Percentiles rank a stretch among this genome's conserved stretches.
Conservation (phyloP, 2,888 invertebrate genomes). For the Dolichomitus sp. region DNA sequence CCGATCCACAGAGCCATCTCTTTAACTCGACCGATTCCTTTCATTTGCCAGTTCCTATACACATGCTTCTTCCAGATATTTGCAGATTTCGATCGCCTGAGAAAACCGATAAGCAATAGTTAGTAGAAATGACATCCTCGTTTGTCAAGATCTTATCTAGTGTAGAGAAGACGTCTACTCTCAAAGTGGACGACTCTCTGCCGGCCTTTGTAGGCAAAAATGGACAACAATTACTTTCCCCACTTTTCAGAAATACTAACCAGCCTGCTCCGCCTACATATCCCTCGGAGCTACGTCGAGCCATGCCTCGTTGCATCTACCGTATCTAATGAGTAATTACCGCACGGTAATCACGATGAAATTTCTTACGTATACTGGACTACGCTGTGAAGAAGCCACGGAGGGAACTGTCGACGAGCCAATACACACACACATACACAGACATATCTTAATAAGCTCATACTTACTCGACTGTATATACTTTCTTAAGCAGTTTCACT, state of each 20-base stretch:
- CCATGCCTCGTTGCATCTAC: constrained; percentile 38
- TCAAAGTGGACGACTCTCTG: not conserved
- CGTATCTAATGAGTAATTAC: constrained; percentile 67
- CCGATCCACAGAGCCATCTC: constrained; percentile 73
- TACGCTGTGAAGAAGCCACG: not conserved
- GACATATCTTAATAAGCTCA: constrained; percentile 40
- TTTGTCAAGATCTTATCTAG: constrained; percentile 64
- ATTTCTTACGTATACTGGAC: constrained; percentile 38
- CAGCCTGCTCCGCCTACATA: constrained; percentile 26
- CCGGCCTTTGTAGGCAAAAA: constrained; percentile 1
- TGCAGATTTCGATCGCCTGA: constrained; percentile 12
- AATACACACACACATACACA: constrained; percentile 22
- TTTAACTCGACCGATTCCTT: constrained; percentile 66
- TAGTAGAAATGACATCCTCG: constrained; percentile 60
- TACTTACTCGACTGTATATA: constrained; percentile 48
- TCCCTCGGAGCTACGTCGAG: constrained; percentile 11
- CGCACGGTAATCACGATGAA: constrained; percentile 59
- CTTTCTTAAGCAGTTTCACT: constrained; percentile 52
- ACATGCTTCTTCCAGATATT: constrained; percentile 22
- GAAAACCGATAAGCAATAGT: constrained; percentile 34
- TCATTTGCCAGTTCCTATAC: constrained; percentile 61
- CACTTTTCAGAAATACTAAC: constrained; percentile 26
- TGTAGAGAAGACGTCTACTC: not conserved
- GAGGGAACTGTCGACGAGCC: not conserved
- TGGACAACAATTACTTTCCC: constrained; percentile 15